These are phyloP conservation scores for Tolmerus cingulatus DNA, from an alignment of 2,888 invertebrate genomes.

Conservation along the genomic window DNA sequence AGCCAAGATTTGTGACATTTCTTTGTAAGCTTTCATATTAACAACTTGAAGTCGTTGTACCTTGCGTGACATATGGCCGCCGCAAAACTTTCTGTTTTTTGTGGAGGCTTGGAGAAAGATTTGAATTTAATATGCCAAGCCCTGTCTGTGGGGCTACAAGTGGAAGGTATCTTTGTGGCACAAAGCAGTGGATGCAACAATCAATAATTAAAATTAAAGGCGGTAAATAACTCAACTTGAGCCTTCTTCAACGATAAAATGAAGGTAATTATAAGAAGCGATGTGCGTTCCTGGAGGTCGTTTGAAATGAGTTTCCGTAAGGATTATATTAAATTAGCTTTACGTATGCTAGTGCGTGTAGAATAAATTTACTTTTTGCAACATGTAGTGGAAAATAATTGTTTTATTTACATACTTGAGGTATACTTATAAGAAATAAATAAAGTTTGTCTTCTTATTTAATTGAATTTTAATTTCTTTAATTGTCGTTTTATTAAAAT, in stretches of 20 bases:
- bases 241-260: background rate
- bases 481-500: no score
- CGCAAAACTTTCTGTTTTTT: background rate
- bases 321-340: background rate
- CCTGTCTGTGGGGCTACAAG: background rate
- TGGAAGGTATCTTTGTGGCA: background rate
- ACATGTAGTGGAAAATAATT: background rate
- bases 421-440: no score
- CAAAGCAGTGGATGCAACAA: background rate
- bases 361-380: background rate
- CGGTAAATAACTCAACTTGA: background rate
- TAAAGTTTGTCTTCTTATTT: no score
- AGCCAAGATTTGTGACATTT: background rate
- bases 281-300: background rate
- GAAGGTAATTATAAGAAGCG: background rate
- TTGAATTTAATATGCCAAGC: background rate
- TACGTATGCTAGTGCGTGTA: background rate
- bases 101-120: background rate
- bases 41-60: conserved; percentile 5
- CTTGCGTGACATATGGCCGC: conserved; percentile 6
- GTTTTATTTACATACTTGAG: no score
- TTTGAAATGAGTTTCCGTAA: background rate
- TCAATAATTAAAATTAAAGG: background rate
- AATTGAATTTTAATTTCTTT: no score
- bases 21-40: background rate